phyloP scores from a whole-genome alignment of 2,888 invertebrate genomes.

The Macropis europaea region DNA sequence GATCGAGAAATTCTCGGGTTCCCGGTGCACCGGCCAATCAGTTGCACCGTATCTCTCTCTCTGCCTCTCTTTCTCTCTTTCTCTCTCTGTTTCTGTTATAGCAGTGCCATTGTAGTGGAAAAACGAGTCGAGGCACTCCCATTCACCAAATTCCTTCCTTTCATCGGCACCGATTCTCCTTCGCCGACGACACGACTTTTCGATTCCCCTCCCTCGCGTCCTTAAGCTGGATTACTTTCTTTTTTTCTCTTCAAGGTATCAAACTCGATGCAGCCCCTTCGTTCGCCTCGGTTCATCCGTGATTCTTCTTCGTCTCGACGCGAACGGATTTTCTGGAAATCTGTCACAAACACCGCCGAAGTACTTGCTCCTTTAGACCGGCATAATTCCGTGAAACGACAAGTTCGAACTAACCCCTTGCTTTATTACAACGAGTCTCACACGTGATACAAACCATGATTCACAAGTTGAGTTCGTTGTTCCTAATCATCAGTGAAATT shows the following conservation, averaged over 20 bases:
- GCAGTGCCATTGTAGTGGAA: slow-evolving; percentile 42
- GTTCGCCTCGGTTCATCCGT: background rate
- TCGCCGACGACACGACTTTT: slow-evolving; percentile 61
- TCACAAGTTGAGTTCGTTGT: too few species aligned
- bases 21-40: slow-evolving; percentile 14
- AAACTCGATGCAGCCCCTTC: background rate
- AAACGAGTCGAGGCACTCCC: slow-evolving; percentile 71
- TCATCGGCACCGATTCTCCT: slow-evolving; percentile 73
- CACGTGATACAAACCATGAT: too few species aligned
- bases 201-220: slow-evolving; percentile 47
- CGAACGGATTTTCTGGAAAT: too few species aligned
- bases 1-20: slow-evolving; percentile 48
- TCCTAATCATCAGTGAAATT: too few species aligned
- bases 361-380: too few species aligned
- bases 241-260: background rate
- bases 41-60: background rate
- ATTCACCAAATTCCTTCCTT: slow-evolving; percentile 77
- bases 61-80: background rate
- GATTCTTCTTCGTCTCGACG: too few species aligned
- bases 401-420: too few species aligned
- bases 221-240: slow-evolving; percentile 2
- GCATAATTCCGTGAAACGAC: too few species aligned
- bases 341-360: too few species aligned
- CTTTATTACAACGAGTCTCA: too few species aligned
- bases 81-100: background rate